Base-by-base conservation (phyloP, 2,113 vertebrate species). In the Hassar affinis region DNA sequence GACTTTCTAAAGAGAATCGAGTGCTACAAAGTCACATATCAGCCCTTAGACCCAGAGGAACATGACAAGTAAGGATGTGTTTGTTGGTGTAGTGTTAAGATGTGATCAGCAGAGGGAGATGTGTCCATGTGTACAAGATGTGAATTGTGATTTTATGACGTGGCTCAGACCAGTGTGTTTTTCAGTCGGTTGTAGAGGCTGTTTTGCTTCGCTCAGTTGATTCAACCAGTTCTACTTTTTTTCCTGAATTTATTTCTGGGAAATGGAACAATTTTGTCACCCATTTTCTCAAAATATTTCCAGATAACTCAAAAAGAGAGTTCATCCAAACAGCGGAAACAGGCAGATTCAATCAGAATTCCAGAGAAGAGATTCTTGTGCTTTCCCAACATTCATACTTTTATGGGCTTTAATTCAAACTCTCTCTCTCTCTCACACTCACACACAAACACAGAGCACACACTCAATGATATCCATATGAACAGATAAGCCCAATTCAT, bases 1-100 rank as follows among this genome's bases (percentile, higher is more conserved):
- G 98, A 99, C 86, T 99, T 99, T 89, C 93, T 99, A 82, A 99
- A 99, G 92, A 95, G 98, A 87, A 99, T 99, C 9, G 96, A 98
- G 87, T 99, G 97, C 90, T 99, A 99, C 90, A 95, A 98, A 93
- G 96, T 99, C 86, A 99, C 97, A 14, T 99, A 99, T 87, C 94
- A 95, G 79, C 96, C 96, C 54, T 93, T 99, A n/a, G 96, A 97
- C 89, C 97, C 98, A 0, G 97, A 98, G 11, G 84, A 89, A 0
- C 93, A 95, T n/a, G 98, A 99, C 94, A 97, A 95, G 97, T 99
- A 93, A 35, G 72, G 20, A 12, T 3, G 62, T 88, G 68, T 15
- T 11, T 66, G 57, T 52, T 54, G 18, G 4, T 66, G 45, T 30
- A 77, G 22, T 42, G 30, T 12, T 22, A 11, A 20, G 14, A 15